Percentiles rank a stretch among this genome's conserved stretches.
Conservation (phyloP, 2,888 invertebrate genomes). For the Hypercompe scribonia region DNA sequence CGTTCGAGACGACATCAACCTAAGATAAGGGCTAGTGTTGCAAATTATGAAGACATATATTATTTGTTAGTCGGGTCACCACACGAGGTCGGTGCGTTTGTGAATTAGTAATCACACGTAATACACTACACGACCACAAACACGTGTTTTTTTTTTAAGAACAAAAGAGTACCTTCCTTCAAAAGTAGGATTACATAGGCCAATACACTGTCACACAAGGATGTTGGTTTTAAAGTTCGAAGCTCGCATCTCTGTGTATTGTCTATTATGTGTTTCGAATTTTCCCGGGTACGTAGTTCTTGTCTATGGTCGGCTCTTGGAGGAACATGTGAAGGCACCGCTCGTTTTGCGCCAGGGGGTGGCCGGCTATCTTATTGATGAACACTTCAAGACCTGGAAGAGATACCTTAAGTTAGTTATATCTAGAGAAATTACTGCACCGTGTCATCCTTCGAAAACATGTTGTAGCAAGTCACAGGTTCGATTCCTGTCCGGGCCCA, state of each 20-base stretch:
- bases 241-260: slow-evolving; percentile 49
- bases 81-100: slow-evolving; percentile 30
- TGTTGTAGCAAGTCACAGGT: too few species aligned
- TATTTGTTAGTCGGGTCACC: slow-evolving; percentile 20
- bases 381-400: slow-evolving; percentile 94
- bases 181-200: slow-evolving; percentile 36
- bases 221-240: slow-evolving; percentile 64
- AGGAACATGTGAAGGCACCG: slow-evolving; percentile 99
- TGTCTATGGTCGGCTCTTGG: slow-evolving; percentile 98
- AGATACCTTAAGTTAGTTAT: neutral
- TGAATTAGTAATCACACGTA: slow-evolving; percentile 38
- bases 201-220: slow-evolving; percentile 56
- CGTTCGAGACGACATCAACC: slow-evolving; percentile 24
- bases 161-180: slow-evolving; percentile 21
- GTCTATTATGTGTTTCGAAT: slow-evolving; percentile 96
- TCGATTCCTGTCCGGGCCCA: too few species aligned
- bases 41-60: slow-evolving; percentile 27
- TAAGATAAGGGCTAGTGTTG: slow-evolving; percentile 26
- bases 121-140: slow-evolving; percentile 13
- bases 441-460: too few species aligned
- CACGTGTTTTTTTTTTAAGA: slow-evolving; percentile 5
- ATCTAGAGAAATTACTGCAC: neutral
- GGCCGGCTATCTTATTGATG: slow-evolving; percentile 99
- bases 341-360: slow-evolving; percentile 99
- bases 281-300: slow-evolving; percentile 99